Evolutionary conservation across 2,113 vertebrate genomes (phyloP).

Genomic region (Pseudorhombus dupliciocellatus): DNA sequence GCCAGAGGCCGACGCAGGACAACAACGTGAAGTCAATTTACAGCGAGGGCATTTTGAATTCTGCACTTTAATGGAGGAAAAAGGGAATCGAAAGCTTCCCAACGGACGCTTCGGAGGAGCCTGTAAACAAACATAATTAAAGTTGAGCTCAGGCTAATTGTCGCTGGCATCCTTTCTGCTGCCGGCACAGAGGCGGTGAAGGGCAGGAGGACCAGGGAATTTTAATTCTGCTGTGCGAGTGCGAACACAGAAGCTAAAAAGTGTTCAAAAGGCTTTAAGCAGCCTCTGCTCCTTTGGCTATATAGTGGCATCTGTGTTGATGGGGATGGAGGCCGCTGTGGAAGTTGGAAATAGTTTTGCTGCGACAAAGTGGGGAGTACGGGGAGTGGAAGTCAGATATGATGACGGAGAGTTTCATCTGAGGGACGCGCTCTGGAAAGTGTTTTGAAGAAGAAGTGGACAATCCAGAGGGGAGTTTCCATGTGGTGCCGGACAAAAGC

Average conservation of each 20-base stretch:
- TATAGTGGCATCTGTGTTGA: not conserved
- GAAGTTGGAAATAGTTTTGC: not conserved
- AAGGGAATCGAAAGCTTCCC: not conserved
- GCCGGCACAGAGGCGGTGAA: not conserved
- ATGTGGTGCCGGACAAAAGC: constrained; percentile 47
- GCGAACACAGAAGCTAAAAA: not conserved
- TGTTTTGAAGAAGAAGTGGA: constrained; percentile 21
- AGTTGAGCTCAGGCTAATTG: not conserved
- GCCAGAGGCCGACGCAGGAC: not conserved
- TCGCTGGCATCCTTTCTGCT: not conserved
- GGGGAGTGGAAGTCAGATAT: constrained; percentile 25
- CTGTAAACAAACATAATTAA: constrained; percentile 16
- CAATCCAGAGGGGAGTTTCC: constrained; percentile 40
- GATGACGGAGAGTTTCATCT: not conserved
- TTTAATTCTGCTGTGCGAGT: not conserved
- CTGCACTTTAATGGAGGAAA: not conserved
- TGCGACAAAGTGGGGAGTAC: not conserved
- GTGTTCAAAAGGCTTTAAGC: not conserved
- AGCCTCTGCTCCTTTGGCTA: too few species aligned
- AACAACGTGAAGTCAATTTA: not conserved
- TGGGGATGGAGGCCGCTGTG: not conserved
- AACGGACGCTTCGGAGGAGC: not conserved
- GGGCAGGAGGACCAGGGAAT: not conserved
- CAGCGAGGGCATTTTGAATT: not conserved
- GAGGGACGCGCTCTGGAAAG: constrained; percentile 42